Evolutionary conservation across 2,888 invertebrate genomes (phyloP), one percentile per base, ranked within the genome.

Genomic region (Ectemnius continuus): DNA sequence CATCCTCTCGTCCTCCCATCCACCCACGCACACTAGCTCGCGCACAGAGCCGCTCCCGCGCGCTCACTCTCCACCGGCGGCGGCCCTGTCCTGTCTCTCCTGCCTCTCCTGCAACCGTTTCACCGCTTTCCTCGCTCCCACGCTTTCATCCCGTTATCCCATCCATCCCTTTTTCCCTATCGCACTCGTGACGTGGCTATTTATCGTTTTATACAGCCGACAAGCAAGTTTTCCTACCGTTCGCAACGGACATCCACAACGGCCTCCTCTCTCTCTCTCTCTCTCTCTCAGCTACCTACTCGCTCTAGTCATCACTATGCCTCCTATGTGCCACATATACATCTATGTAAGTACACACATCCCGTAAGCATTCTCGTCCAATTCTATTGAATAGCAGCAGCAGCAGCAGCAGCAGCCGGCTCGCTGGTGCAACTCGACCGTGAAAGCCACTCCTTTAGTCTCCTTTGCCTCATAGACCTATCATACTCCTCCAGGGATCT

Each of bases 201-300:
- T 86, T 83, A 88, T 88, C 86, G 86, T 85, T 89, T 85, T 83
- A 83, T 84, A 83, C 82, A 84, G 81, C 81, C 84, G 78, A 82
- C 80, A 69, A 81, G 79, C 83, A 81, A 82, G 80, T 84, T 84
- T 83, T 76, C 84, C 78, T 80, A 73, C 71, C 78, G 52, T 52
- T 14, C 52, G 36, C 36, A 36, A 61, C 73, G 63, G 56, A 6
- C 52, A 16, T 52, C 52, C 16, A 14, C n/a, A n/a, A n/a, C n/a
- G n/a, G n/a, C n/a, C n/a, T n/a, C n/a, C n/a, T n/a, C n/a, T n/a
- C n/a, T n/a, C n/a, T n/a, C n/a, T n/a, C n/a, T n/a, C n/a, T n/a
- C n/a, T n/a, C n/a, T 23, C 23, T 23, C 52, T 13, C 52, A 14
- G 3, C 56, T 60, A 20, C 56, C 23, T 11, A 52, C n/a, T 52